Base-by-base conservation (phyloP, 2,113 vertebrate genomes). In the Bubo bubo region DNA sequence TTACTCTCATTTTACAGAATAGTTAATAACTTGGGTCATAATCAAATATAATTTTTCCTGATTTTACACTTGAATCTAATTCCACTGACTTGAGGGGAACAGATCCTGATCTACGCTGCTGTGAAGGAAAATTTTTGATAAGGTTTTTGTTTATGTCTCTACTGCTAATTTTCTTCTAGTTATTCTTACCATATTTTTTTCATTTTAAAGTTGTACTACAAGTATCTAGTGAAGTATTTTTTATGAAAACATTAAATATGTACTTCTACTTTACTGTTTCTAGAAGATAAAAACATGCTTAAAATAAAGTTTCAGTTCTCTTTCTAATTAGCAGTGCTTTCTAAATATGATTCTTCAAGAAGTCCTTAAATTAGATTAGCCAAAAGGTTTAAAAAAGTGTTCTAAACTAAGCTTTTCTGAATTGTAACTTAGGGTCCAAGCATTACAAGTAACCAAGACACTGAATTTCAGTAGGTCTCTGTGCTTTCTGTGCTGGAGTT, bases 41-140 rank as follows among this genome's bases (percentile, higher is more conserved):
- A 95, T 95, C 73, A 96, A 81, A 72, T 39, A 32, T 59, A 89
- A 67, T 86, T 91, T 88, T 59, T 93, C 73, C 64, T 90, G 43
- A 95, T 93, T 93, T 87, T 79, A 63, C 43, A 64, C 66, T 95
- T 72, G 39, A 91, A 64, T 59, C 28, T 56, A 72, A 79, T 72
- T 90, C 66, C 60, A 74, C 16, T 81, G 77, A 56, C 24, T 87
- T 63, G 43, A 86, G 59, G 32, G 72, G 32, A 62, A 27, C 53
- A 86, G 39, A 53, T 79, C 11, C 20, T 80, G 50, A 86, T 71
- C 30, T 55, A 7, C 3, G 11, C 9, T 55, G 24, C 12, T 77
- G 22, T 83, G 63, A 66, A 77, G 20, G 32, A 95, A 37, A 7
- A 13, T 7, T 79, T 89, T 63, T 94, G 6, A 39, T 15, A 59